Evolutionary conservation across 1,140 invertebrate species (phyloP).

Genomic region (Sesamia nonagrioides): DNA sequence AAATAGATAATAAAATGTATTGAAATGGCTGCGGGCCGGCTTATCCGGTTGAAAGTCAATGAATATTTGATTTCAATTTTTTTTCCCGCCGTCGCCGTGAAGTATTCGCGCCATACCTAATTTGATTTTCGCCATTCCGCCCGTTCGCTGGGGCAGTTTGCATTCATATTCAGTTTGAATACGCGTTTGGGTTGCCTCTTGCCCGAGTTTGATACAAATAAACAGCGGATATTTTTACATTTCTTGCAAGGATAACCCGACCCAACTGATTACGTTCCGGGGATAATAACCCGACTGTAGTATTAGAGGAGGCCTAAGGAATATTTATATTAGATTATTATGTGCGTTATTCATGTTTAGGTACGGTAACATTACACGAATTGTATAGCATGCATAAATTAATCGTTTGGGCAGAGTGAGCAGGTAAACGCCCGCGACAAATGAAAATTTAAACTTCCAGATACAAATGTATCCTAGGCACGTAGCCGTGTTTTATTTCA

Average conservation of each 20-base stretch:
- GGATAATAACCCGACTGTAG: constrained; percentile 75
- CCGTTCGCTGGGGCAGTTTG: constrained; percentile 84
- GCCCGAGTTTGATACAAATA: constrained; percentile 85
- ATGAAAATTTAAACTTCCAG: constrained; percentile 10
- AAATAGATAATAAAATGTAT: constrained; percentile 88
- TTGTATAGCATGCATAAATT: constrained; percentile 9
- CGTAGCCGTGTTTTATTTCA: constrained; percentile 60
- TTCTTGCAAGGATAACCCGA: constrained; percentile 80
- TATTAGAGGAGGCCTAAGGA: constrained; percentile 67
- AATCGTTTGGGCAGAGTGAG: not conserved
- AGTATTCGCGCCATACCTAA: constrained; percentile 87
- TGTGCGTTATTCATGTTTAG: constrained; percentile 44
- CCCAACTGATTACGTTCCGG: constrained; percentile 84
- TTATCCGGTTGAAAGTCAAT: constrained; percentile 87
- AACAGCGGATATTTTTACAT: constrained; percentile 86
- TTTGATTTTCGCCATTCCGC: constrained; percentile 86
- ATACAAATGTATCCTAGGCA: constrained; percentile 29
- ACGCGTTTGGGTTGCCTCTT: constrained; percentile 83
- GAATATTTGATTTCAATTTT: constrained; percentile 88
- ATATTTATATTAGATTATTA: constrained; percentile 68
- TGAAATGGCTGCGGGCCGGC: constrained; percentile 85
- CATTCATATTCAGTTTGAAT: constrained; percentile 86
- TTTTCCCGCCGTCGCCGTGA: constrained; percentile 86
- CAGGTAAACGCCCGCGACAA: constrained; percentile 11
- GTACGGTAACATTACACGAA: constrained; percentile 11